Conservation (phyloP, 1,140 invertebrate genomes). For the Drosophila miranda region DNA sequence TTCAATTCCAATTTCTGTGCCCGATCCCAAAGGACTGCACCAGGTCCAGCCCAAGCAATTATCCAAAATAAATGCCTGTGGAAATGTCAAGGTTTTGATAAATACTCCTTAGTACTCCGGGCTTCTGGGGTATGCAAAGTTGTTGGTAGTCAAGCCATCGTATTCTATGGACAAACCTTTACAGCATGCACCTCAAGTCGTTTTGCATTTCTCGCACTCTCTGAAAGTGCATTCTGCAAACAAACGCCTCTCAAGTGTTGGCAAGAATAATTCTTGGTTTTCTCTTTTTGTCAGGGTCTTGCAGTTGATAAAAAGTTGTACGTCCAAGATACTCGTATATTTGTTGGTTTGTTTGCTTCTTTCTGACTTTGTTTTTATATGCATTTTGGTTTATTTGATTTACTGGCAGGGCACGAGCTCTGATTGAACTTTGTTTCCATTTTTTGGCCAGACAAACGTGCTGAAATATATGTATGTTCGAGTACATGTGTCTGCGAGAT, state of each 20-base stretch:
- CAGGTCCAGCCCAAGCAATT: constrained; percentile 15
- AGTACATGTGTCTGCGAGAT: not conserved
- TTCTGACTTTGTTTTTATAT: constrained; percentile 23
- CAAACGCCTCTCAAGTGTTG: constrained; percentile 48
- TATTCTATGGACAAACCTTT: not conserved
- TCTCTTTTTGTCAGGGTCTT: constrained; percentile 9
- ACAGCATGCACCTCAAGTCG: not conserved
- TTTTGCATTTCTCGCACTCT: constrained; percentile 7
- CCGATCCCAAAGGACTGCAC: constrained; percentile 22
- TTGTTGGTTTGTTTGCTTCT: constrained; percentile 4
- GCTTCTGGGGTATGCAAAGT: too few relatives aligned
- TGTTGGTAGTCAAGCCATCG: too few relatives aligned
- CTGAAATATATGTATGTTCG: not conserved
- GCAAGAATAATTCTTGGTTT: constrained; percentile 32
- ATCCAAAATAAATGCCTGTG: not conserved
- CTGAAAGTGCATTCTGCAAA: constrained; percentile 11
- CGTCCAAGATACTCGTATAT: not conserved
- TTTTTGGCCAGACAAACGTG: constrained; percentile 23
- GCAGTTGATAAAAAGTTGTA: constrained; percentile 52
- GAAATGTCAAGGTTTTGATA: not conserved
- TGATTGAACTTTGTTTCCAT: constrained; percentile 51
- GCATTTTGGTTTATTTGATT: constrained; percentile 44
- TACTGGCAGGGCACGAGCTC: constrained; percentile 28
- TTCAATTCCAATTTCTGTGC: constrained; percentile 21
- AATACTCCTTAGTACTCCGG: not conserved